Evolutionary conservation across 1,140 invertebrate species (phyloP).

Genomic region (Drosophila tsacasi): DNA sequence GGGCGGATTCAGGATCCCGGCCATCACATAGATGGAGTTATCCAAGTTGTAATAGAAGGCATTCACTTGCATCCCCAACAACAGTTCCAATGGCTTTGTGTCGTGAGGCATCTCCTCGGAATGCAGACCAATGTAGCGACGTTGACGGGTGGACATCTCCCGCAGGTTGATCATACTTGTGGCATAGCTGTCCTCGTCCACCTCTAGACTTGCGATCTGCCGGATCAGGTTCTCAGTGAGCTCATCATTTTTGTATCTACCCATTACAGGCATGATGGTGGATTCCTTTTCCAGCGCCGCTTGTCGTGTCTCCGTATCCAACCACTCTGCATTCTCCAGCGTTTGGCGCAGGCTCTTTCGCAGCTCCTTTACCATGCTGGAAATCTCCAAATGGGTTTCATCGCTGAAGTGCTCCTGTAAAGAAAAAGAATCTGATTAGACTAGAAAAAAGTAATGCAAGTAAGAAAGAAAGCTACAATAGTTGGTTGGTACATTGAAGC

Average conservation of each 20-base stretch:
- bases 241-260: conserved; percentile 86
- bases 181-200: conserved; percentile 42
- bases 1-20: conserved; percentile 96
- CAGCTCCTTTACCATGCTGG: conserved; percentile 84
- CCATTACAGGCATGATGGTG: conserved; percentile 87
- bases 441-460: too few relatives aligned
- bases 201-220: conserved; percentile 48
- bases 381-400: conserved; percentile 48
- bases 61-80: conserved; percentile 75
- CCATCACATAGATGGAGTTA: conserved; percentile 85
- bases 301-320: conserved; percentile 88
- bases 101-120: conserved; percentile 25
- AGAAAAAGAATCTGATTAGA: not conserved
- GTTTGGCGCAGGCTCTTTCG: conserved; percentile 87
- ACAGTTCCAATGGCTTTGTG: conserved; percentile 68
- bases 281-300: conserved; percentile 87
- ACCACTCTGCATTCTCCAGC: conserved; percentile 89
- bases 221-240: conserved; percentile 46
- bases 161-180: conserved; percentile 54
- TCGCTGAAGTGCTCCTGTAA: conserved; percentile 61
- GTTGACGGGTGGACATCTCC: conserved; percentile 28
- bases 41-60: conserved; percentile 79
- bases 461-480: too few relatives aligned
- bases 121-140: conserved; percentile 62
- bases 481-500: too few relatives aligned